phyloP scores from a whole-genome alignment of 2,113 vertebrate species.

The Riparia riparia region DNA sequence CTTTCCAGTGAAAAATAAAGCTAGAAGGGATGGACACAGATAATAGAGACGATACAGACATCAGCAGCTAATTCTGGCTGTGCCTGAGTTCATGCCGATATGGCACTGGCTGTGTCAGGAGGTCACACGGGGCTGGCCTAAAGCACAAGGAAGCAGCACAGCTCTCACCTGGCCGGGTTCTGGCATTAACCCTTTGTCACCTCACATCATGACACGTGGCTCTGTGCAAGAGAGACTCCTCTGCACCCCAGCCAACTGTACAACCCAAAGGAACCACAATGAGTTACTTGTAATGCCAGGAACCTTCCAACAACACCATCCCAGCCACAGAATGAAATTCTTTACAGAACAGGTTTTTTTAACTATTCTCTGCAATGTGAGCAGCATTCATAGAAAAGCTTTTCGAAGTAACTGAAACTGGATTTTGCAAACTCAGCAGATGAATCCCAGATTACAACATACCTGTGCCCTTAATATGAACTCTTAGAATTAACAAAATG shows the following conservation, averaged over 20 bases:
- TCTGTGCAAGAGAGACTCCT: background rate
- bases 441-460: background rate
- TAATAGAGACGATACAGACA: background rate
- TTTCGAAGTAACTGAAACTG: background rate
- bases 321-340: background rate
- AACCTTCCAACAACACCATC: background rate
- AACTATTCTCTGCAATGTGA: background rate
- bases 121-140: background rate
- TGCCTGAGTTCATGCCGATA: background rate
- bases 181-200: rapidly evolving
- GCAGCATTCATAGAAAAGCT: background rate
- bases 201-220: rapidly evolving
- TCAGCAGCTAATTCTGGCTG: background rate
- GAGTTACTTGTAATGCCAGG: background rate
- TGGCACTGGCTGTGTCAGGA: background rate
- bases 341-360: background rate
- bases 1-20: background rate
- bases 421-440: background rate
- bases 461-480: background rate
- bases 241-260: background rate
- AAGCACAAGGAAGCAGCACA: background rate
- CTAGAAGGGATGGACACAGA: background rate
- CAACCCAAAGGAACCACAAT: background rate
- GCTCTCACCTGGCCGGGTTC: background rate
- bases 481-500: background rate